These are phyloP conservation scores for Melanostoma scalare DNA, from an alignment of 2,888 invertebrate genomes.

Conservation along the genomic window DNA sequence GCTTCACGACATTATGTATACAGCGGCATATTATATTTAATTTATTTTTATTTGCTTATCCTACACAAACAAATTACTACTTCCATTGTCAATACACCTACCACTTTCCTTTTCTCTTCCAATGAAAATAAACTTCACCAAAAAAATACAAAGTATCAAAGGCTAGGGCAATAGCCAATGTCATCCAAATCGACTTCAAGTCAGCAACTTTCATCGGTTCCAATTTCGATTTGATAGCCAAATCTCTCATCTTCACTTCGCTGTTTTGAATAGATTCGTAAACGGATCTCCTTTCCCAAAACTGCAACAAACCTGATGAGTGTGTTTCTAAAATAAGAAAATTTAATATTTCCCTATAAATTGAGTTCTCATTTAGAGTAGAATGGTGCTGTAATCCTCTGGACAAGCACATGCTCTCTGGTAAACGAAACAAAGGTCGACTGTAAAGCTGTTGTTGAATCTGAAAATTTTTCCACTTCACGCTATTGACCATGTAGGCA, in stretches of 20 bases:
- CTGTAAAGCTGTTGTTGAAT: slow-evolving; percentile 38
- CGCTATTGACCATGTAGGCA: slow-evolving; percentile 5
- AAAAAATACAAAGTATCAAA: too few relatives aligned
- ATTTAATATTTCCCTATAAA: not conserved
- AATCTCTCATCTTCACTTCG: not conserved
- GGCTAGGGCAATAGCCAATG: too few relatives aligned
- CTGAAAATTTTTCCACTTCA: slow-evolving; percentile 23
- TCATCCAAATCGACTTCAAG: slow-evolving; percentile 1
- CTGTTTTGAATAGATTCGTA: not conserved
- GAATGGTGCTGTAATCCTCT: not conserved
- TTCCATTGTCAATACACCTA: too few relatives aligned
- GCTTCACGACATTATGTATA: too few relatives aligned
- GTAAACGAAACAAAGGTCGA: slow-evolving; percentile 27
- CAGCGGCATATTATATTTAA: too few relatives aligned
- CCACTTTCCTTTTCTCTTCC: too few relatives aligned
- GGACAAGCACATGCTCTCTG: not conserved
- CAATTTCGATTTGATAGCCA: too few relatives aligned
- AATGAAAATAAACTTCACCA: too few relatives aligned
- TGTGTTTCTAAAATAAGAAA: not conserved
- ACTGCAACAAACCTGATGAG: slow-evolving; percentile 5
- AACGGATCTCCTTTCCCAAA: not conserved
- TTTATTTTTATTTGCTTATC: too few relatives aligned
- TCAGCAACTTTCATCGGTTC: not conserved
- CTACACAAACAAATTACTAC: too few relatives aligned
- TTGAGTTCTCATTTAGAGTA: slow-evolving; percentile 2